Percentiles rank a stretch among this genome's conserved stretches.
Conservation (phyloP, 2,888 invertebrate species). For the Hyposoter dolosus region DNA sequence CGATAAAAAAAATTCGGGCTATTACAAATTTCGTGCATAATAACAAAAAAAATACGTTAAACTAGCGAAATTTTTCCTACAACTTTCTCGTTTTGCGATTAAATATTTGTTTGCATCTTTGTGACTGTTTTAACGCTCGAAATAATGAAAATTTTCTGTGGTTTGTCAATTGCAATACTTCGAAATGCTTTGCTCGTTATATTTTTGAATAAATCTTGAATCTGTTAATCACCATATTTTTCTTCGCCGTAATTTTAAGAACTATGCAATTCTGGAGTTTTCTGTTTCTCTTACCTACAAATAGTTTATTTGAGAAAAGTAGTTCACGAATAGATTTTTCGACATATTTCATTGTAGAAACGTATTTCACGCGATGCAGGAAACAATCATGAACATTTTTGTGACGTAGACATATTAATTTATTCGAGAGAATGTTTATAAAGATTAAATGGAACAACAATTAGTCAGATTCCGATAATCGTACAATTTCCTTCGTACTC, state of each 20-base stretch:
- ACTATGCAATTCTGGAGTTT: neutral
- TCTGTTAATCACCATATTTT: neutral
- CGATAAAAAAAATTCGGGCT: neutral
- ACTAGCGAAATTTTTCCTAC: no score
- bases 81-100: neutral
- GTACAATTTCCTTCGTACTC: neutral
- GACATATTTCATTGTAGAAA: neutral
- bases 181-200: neutral
- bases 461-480: neutral
- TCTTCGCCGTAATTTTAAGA: neutral
- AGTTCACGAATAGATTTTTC: neutral
- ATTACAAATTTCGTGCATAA: neutral
- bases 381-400: neutral
- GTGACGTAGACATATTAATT: neutral
- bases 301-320: neutral
- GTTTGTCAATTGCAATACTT: neutral
- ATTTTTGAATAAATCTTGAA: neutral
- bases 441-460: neutral
- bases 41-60: no score
- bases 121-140: neutral
- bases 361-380: neutral
- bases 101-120: neutral
- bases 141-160: neutral
- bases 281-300: neutral
- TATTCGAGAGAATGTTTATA: neutral